Evolutionary conservation across 2,888 invertebrate genomes (phyloP), one percentile per base, ranked within the genome.

Genomic region (Spodoptera exigua): DNA sequence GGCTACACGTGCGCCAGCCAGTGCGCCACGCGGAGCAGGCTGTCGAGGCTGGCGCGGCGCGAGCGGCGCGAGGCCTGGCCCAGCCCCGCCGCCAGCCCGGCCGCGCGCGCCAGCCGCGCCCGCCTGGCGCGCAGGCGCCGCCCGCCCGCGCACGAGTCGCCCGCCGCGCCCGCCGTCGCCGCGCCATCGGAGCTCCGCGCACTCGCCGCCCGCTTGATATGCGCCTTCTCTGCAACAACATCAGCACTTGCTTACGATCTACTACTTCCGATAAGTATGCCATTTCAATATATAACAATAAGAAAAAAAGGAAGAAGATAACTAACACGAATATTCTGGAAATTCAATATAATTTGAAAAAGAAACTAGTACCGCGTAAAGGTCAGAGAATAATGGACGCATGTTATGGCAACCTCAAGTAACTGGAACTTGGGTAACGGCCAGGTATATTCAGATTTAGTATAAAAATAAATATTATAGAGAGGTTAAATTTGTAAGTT

Each of bases 201-300:
- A 44, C 65, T 59, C 61, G 43, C 64, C 47, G 62, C 82, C 83
- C 77, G 85, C 82, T 78, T 81, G 74, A 75, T 82, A 81, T 83
- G 83, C 90, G 88, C 85, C 86, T 74, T 74, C 77, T 72, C 90
- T 90, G 86, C 0, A 83, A 74, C 77, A 65, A 44, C 39, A 5
- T 14, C 16, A 45, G 27, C 9, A 32, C 0, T 0, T 1, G 10
- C 21, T 40, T 2, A 35, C n/a, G 7, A 14, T 0, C 9, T n/a
- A 3, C 2, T 3, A 9, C 7, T n/a, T 13, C 12, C 3, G 10
- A 9, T 9, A 16, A n/a, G 11, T n/a, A n/a, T n/a, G n/a, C n/a
- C n/a, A n/a, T n/a, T n/a, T n/a, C n/a, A n/a, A n/a, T n/a, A n/a
- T n/a, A n/a, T n/a, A n/a, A n/a, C n/a, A n/a, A n/a, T n/a, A n/a